phyloP scores from a whole-genome alignment of 1,140 invertebrate species.

The Drosophila hydei region DNA sequence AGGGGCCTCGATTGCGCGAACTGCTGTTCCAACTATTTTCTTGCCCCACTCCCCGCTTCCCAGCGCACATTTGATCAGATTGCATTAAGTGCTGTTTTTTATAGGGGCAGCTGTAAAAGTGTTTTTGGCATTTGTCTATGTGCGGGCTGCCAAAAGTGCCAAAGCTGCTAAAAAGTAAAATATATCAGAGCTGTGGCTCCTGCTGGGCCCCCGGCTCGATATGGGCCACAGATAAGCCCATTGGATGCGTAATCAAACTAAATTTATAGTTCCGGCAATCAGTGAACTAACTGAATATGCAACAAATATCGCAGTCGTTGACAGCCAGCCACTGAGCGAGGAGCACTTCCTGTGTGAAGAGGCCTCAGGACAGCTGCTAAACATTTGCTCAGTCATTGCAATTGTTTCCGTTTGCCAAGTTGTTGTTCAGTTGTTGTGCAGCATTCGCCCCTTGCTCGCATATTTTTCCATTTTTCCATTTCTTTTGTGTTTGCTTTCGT shows the following conservation, averaged over 20 bases:
- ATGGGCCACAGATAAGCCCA: conserved; percentile 19
- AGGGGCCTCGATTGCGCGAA: conserved; percentile 19
- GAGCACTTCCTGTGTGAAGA: conserved; percentile 20
- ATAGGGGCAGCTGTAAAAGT: conserved; percentile 14
- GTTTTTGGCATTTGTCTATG: conserved; percentile 15
- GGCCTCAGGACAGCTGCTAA: conserved; percentile 65
- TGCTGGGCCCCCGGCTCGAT: not conserved
- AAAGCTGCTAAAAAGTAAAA: too few species aligned
- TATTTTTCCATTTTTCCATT: conserved; percentile 44
- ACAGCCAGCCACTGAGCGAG: conserved; percentile 1
- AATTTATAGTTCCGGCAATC: conserved; percentile 39
- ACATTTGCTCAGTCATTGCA: conserved; percentile 76
- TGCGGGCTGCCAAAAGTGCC: not conserved
- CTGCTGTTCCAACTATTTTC: conserved; percentile 33
- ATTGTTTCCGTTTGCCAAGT: conserved; percentile 67
- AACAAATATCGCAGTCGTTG: conserved; percentile 13
- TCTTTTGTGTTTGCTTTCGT: conserved; percentile 64
- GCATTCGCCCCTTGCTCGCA: conserved; percentile 30
- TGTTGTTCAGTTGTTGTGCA: conserved; percentile 41
- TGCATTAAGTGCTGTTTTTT: conserved; percentile 32
- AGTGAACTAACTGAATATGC: conserved; percentile 29
- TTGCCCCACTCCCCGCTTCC: not conserved
- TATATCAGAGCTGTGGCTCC: too few species aligned
- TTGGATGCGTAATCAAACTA: conserved; percentile 37
- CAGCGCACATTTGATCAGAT: conserved; percentile 35